Evolutionary conservation across 2,797 vertebrate genomes (phyloP).

Genomic region (Graptemys geographica): DNA sequence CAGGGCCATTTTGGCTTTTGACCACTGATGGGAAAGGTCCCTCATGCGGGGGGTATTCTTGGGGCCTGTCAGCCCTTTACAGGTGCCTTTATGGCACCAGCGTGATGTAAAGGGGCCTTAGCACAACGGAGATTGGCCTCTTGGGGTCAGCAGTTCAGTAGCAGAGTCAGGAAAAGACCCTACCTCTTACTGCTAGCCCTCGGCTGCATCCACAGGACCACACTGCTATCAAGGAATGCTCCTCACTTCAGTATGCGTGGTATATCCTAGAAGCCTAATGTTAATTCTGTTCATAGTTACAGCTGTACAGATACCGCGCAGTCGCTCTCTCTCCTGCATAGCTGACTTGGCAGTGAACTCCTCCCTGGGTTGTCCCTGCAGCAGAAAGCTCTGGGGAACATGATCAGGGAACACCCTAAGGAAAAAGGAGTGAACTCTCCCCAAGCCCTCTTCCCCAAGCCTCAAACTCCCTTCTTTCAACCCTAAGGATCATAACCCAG

Average conservation of each 20-base stretch:
- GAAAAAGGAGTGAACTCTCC: not conserved
- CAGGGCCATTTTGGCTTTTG: not conserved
- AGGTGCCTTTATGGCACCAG: not conserved
- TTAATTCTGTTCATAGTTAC: not conserved
- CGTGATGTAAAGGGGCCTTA: not conserved
- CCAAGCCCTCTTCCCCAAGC: not conserved
- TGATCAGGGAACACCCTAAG: not conserved
- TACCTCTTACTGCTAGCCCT: accelerated
- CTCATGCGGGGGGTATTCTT: not conserved
- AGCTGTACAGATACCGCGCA: not conserved
- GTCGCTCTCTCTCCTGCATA: not conserved
- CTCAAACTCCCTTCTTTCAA: not conserved
- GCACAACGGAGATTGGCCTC: not conserved
- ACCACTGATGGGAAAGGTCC: not conserved
- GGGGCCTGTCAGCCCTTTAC: not conserved
- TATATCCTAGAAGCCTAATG: no score
- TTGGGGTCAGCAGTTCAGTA: not conserved
- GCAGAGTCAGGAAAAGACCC: not conserved
- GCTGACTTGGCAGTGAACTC: not conserved
- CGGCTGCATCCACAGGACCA: not conserved
- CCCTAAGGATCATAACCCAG: no score
- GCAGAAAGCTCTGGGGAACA: not conserved
- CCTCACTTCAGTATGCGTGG: not conserved
- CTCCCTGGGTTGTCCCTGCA: not conserved
- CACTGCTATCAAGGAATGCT: not conserved